Evolutionary conservation across 1,140 invertebrate species (phyloP).

Genomic region (Cyclina sinensis): DNA sequence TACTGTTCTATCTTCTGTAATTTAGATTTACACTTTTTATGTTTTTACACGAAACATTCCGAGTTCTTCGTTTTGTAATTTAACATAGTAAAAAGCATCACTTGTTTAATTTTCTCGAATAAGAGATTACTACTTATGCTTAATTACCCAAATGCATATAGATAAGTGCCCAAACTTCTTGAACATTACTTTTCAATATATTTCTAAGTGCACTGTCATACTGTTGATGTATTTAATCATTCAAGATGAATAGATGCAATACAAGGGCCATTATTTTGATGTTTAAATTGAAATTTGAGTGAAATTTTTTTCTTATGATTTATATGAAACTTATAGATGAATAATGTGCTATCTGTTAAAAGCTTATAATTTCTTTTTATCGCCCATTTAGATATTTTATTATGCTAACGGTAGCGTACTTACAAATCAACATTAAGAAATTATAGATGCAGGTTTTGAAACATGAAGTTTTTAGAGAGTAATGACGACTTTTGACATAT

Average conservation of each 20-base stretch:
- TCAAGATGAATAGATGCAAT: conserved; percentile 18
- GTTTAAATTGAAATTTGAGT: conserved; percentile 16
- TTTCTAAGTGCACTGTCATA: conserved; percentile 19
- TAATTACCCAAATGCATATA: conserved; percentile 51
- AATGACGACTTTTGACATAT: conserved; percentile 17
- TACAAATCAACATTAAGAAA: not conserved
- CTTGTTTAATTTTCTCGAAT: conserved; percentile 5
- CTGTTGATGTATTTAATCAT: not conserved
- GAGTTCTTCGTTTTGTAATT: not conserved
- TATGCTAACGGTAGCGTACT: not conserved
- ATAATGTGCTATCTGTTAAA: not conserved
- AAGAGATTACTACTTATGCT: not conserved
- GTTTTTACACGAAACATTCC: not conserved
- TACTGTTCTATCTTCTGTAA: not conserved
- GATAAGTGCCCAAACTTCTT: conserved; percentile 35
- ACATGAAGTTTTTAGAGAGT: not conserved
- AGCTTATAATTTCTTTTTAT: not conserved
- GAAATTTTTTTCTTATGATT: conserved; percentile 15
- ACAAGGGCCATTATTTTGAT: conserved; percentile 3
- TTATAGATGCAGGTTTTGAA: not conserved
- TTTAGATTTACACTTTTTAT: no score
- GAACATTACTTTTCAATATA: conserved; percentile 53
- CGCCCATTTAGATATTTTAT: conserved; percentile 7
- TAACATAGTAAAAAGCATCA: not conserved
- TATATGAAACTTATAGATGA: conserved; percentile 13